Evolutionary conservation across 2,797 vertebrate species (phyloP), one percentile per base, ranked within the genome.

Genomic region (Tarsius wallacei): DNA sequence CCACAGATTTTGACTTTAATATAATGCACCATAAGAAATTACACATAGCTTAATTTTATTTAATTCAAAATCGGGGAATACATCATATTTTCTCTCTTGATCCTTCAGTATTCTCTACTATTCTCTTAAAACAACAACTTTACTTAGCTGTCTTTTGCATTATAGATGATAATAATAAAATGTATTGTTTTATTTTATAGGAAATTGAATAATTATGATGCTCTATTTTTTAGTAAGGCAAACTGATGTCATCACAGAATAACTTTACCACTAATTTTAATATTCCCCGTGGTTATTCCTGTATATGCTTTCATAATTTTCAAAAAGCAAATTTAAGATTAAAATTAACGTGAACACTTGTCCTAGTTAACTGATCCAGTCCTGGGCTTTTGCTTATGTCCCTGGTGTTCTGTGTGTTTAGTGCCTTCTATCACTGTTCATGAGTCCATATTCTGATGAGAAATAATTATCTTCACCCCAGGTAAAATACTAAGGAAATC

Each of bases 51-150:
- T 88, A 90, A 80, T 76, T 90, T 84, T 76, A 77, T 88, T 91
- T 93, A 89, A 93, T 73, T 82, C 19, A 55, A 92, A 94, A 83
- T 36, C n/a, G 87, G 87, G 17, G 26, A 84, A 70, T 84, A 26
- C 11, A 59, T 80, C 3, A 28, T 70, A 73, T 82, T 84, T 66
- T 93, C 1, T 70, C 13, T 86, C 64, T 86, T 1, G 68, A 13
- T 59, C 10, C 10, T 80, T 57, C 28, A 76, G 17, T 22, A 81
- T 83, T 86, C 28, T 89, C 93, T 82, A 53, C 11, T 63, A 22
- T 78, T 81, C 77, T 59, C 7, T 14, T 76, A 33, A 90, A 36
- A 17, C 2, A 80, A 1, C 14, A 64, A n/a, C 55, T 91, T 82
- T 68, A 93, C 11, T 92, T 31, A 70, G 11, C 16, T 53, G 26